phyloP scores from a whole-genome alignment of 2,888 invertebrate genomes.

The Aquatica leii region DNA sequence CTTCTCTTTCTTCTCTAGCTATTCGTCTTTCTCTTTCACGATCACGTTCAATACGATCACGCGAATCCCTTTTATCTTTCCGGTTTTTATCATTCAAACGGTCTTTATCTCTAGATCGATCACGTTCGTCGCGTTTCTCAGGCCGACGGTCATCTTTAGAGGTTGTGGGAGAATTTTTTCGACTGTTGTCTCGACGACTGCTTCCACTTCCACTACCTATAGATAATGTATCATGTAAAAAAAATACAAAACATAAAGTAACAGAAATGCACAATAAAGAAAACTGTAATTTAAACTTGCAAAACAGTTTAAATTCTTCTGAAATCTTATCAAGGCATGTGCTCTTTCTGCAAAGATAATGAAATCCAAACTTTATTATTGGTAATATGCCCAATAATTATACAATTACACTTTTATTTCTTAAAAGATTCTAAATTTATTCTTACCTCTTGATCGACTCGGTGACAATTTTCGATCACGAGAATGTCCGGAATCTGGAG shows the following conservation, averaged over 20 bases:
- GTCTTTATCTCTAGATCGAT: constrained; percentile 52
- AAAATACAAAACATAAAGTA: no score
- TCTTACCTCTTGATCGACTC: constrained; percentile 47
- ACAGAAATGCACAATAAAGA: no score
- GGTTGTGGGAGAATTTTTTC: constrained; percentile 57
- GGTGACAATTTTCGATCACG: constrained; percentile 56
- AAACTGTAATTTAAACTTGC: no score
- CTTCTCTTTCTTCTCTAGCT: constrained; percentile 65
- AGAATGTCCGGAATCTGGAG: constrained; percentile 59
- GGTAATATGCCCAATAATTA: no score
- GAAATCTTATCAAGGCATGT: no score
- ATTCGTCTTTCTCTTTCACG: constrained; percentile 63
- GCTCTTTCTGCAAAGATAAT: no score
- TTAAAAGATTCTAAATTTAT: constrained; percentile 14
- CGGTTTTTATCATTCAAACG: constrained; percentile 48
- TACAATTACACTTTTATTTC: no score
- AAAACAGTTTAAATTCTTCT: no score
- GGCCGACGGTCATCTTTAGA: constrained; percentile 61
- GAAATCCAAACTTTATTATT: no score
- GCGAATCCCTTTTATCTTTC: constrained; percentile 66
- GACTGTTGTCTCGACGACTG: constrained; percentile 49
- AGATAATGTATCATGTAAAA: no score
- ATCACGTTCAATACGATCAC: constrained; percentile 69
- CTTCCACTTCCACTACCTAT: constrained; percentile 43
- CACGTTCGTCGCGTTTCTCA: constrained; percentile 62